Base-by-base conservation (phyloP, 2,888 invertebrate species). In the Baronia brevicornis region DNA sequence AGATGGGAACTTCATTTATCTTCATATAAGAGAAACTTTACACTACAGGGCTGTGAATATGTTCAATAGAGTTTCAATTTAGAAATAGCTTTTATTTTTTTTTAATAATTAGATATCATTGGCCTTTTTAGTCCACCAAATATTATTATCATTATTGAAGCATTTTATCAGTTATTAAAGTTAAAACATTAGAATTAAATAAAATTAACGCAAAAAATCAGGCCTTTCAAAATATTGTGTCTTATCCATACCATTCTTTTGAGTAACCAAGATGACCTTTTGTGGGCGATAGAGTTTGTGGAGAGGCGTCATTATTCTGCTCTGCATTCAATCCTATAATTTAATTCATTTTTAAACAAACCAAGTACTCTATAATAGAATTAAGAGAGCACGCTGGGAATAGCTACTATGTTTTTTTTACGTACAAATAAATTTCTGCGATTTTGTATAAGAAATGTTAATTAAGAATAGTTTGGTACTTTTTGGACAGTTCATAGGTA, bases 231-330 rank as follows among this genome's bases (percentile, higher is more conserved):
- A 8, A 15, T 25, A 9, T 14, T 14, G n/a, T 12, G 14, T 14
- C 33, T 20, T 48, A 52, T 77, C 74, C 66, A 57, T 43, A 44
- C 17, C 43, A 55, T 44, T 40, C 56, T 58, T 50, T 44, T 59
- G 37, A 43, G 38, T 48, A 48, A 48, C 59, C 59, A 70, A 75
- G 73, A 77, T 72, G 64, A 69, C 68, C 68, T 74, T 77, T 78
- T 78, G 71, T 72, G 47, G 61, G 68, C 62, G 63, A 67, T 70
- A 62, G 65, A 70, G 64, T 54, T 48, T 43, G 53, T 58, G 54
- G 50, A 71, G 73, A 60, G 52, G 48, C 64, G 56, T 74, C 66
- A 70, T 77, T 78, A 78, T 79, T 71, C 62, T 49, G 59, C 46
- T 52, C 51, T 46, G 57, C 65, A 70, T 74, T 74, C 67, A 75